Conservation (phyloP, 2,888 invertebrate genomes). For the Hypercompe scribonia region DNA sequence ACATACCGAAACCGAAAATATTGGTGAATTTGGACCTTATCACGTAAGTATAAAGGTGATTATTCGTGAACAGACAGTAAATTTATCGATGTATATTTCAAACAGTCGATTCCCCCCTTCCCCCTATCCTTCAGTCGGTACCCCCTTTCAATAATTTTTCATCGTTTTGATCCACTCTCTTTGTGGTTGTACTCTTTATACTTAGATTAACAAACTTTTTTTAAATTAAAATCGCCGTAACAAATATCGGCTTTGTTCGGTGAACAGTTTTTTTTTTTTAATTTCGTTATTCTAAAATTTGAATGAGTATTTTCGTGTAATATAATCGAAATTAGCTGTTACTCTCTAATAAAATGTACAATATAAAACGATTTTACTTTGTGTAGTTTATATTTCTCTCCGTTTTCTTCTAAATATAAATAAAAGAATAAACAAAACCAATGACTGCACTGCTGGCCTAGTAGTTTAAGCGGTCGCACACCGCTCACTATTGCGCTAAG, state of each 20-base stretch:
- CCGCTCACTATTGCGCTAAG: too few relatives aligned
- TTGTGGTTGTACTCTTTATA: conserved; percentile 81
- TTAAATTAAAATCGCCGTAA: conserved; percentile 82
- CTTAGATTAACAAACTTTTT: conserved; percentile 85
- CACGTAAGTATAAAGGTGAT: conserved; percentile 25
- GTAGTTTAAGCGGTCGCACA: too few relatives aligned
- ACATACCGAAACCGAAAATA: conserved; percentile 22
- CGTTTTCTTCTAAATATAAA: not conserved
- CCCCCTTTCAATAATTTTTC: conserved; percentile 87
- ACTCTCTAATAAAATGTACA: not conserved
- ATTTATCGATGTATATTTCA: conserved; percentile 66
- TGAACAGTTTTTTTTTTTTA: conserved; percentile 54
- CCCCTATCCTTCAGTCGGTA: conserved; percentile 65
- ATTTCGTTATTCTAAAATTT: conserved; percentile 38
- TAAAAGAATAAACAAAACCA: too few relatives aligned
- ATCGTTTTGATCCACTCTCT: conserved; percentile 84
- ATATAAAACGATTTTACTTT: not conserved
- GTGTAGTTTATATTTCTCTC: not conserved
- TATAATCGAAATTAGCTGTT: conserved; percentile 10
- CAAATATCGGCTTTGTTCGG: conserved; percentile 72
- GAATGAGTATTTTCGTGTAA: conserved; percentile 9
- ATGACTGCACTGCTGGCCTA: too few relatives aligned
- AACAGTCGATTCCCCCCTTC: conserved; percentile 77
- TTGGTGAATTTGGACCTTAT: conserved; percentile 50
- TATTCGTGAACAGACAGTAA: conserved; percentile 44